Base-by-base conservation (phyloP, 2,888 invertebrate genomes). In the Ecdyonurus torrentis region DNA sequence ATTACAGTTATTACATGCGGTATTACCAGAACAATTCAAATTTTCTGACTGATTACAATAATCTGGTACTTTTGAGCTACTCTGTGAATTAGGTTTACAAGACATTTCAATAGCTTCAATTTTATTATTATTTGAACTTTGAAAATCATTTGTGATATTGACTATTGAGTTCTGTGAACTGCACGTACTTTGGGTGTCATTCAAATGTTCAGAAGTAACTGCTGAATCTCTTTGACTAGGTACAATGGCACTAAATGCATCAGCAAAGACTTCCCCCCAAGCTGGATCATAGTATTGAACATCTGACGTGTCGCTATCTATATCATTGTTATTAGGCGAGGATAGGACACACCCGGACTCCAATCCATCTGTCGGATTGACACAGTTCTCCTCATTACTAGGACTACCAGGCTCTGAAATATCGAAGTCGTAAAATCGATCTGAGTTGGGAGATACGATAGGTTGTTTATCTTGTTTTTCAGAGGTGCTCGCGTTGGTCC, bases 391-490 rank as follows among this genome's bases (percentile, higher is more conserved):
- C n/a, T 63, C 65, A 66, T 86, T 86, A 60, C 80, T 81, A 0
- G 87, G 87, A 68, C 87, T 87, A 61, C 82, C 83, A 0, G 87
- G 84, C 65, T 83, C 84, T 66, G 84, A 85, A 63, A 83, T 82
- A 10, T 65, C 67, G 63, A 72, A 70, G 23, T 75, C 74, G 64
- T 70, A 74, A 61, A 69, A 74, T 22, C 55, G 5, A n/a, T 55
- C 55, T 7, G 55, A 20, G 23, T 75, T 72, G 71, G 65, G 64
- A 20, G 55, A 55, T n/a, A 55, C 55, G 55, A 55, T 22, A 15
- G 37, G 37, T 37, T 37, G 37, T 37, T 37, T 37, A 5, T 37
- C 37, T 15, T 37, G 37, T 5, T 10, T 15, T 5, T 15, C 15
- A 10, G 37, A 37, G 37, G 37, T 10, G 15, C 37, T 37, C 37